Base-by-base conservation (phyloP, 2,797 vertebrate genomes). In the Denticeps clupeoides region DNA sequence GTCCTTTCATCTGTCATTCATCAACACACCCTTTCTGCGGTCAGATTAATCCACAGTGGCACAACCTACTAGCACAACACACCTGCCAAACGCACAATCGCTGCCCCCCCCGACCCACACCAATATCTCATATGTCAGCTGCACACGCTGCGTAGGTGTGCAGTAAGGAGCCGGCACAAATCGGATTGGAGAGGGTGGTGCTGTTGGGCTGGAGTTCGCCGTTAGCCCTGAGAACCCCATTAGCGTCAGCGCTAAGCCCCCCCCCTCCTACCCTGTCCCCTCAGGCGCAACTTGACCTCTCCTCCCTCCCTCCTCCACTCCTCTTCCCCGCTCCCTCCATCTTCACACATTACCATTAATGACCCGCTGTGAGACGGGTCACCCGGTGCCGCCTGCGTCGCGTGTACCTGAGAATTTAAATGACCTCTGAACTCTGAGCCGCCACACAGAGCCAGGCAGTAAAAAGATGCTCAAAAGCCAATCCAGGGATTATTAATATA, bases 281-380 rank as follows among this genome's bases (percentile, higher is more conserved):
- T 68, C 69, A 58, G 80, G 82, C 78, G 71, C 51, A 67, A 60
- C 49, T 63, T 81, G 82, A 84, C 84, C 80, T 78, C 79, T 67
- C 64, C 61, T 74, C 66, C 67, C 65, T 56, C 56, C 57, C 49
- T 44, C 26, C 31, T 49, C 15, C 19, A 27, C 24, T 29, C 25
- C 37, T 51, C 24, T 27, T 21, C 22, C 1, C 12, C 10, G 27
- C 37, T 47, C 41, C 45, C 41, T 44, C 42, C 44, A 35, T 41
- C 55, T 51, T 46, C 58, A 60, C 61, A 65, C 60, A 64, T 59
- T 58, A 58, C 44, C 35, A 55, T 49, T 60, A 47, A 66, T 63
- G 56, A 42, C 53, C 59, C 49, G 52, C 31, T 58, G 46, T 28
- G 45, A 57, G 33, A 58, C 35, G 37, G 53, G 61, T 55, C 54